A percentile compares a stretch with the other conserved stretches of the same genome.
phyloP scores from a whole-genome alignment of 2,888 invertebrate genomes.

The Sylvicola cinctus region DNA sequence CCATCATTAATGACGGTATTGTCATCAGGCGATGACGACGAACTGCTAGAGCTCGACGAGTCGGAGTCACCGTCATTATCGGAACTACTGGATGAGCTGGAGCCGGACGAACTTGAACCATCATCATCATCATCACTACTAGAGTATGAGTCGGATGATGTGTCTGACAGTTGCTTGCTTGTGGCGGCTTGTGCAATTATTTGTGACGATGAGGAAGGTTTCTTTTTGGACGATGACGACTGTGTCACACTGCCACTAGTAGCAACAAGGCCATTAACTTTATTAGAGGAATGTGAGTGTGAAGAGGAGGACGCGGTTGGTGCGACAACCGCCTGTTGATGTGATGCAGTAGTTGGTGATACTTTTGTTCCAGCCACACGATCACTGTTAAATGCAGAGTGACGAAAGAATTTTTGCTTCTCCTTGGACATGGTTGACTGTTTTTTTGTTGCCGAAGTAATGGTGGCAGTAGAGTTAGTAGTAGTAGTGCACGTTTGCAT shows the following conservation, averaged over 20 bases:
- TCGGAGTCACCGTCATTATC: slow-evolving; percentile 3
- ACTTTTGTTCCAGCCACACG: slow-evolving; percentile 11
- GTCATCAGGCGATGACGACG: too few relatives aligned
- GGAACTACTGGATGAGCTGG: slow-evolving; percentile 5
- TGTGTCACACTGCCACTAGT: not conserved
- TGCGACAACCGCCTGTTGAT: not conserved
- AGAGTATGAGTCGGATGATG: slow-evolving; percentile 12
- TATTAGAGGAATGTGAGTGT: slow-evolving; percentile 7
- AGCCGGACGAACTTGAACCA: slow-evolving; percentile 6
- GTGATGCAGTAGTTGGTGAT: slow-evolving; percentile 6
- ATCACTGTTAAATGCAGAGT: slow-evolving; percentile 53
- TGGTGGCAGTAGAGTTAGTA: not conserved
- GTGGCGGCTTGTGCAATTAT: not conserved
- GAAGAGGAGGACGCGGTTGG: slow-evolving; percentile 11
- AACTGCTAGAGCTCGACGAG: not conserved
- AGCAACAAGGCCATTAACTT: not conserved
- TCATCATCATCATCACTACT: slow-evolving; percentile 17
- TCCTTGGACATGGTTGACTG: slow-evolving; percentile 47
- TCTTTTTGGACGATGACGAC: not conserved
- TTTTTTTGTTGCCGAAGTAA: not conserved
- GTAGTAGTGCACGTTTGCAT: too few relatives aligned
- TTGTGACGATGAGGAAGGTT: not conserved
- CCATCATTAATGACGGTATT: too few relatives aligned
- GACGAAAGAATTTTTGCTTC: slow-evolving; percentile 71
- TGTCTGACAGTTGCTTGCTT: slow-evolving; percentile 6